Evolutionary conservation across 1,140 invertebrate species (phyloP).

Genomic region (Trialeurodes vaporariorum): DNA sequence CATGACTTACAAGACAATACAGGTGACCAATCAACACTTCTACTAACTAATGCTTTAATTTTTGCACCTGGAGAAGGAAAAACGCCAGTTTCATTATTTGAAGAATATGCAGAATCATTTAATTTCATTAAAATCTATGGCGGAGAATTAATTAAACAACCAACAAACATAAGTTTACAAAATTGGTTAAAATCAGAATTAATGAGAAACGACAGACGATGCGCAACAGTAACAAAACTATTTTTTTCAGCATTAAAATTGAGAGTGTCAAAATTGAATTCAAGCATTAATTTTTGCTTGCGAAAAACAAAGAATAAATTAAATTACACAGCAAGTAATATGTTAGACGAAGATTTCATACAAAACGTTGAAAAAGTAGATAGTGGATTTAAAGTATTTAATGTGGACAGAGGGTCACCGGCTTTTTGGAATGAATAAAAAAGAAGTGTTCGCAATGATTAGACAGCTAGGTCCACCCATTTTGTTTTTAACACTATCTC

Average conservation of each 20-base stretch:
- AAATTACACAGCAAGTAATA: not conserved
- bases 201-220: not conserved
- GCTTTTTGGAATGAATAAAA: constrained; percentile 13
- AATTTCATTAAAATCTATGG: not conserved
- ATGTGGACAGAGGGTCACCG: not conserved
- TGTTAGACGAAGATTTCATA: not conserved
- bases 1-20: not conserved
- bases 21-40: not conserved
- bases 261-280: not conserved
- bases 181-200: constrained; percentile 6
- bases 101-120: not conserved
- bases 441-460: constrained; percentile 12
- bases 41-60: not conserved
- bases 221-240: not conserved
- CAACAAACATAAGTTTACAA: not conserved
- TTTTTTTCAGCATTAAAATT: not conserved
- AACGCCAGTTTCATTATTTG: constrained; percentile 2
- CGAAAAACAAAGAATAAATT: not conserved
- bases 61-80: constrained; percentile 10
- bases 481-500: constrained; percentile 5
- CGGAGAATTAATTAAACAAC: not conserved
- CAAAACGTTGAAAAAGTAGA: not conserved
- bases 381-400: constrained; percentile 8
- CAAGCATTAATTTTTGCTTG: not conserved
- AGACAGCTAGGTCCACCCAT: not conserved